phyloP scores from a whole-genome alignment of 35 echinoderm and acorn worm species.

The Anneissia japonica region DNA sequence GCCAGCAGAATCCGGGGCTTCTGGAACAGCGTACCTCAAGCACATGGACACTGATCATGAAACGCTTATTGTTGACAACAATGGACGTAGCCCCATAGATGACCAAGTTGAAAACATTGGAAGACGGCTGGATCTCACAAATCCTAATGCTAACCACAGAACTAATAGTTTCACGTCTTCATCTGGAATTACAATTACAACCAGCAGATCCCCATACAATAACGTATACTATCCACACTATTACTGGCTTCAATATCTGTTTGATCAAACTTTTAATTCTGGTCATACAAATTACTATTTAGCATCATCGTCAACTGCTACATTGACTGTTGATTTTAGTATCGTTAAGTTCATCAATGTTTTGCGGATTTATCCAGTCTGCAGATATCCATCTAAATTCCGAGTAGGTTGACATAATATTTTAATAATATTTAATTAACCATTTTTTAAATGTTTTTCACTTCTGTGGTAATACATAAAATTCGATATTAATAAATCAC shows the following conservation, averaged over 20 bases:
- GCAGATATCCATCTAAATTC: conserved; percentile 42
- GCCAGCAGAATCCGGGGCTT: conserved; percentile 56
- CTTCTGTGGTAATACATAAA: too few species aligned
- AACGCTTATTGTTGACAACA: conserved; percentile 57
- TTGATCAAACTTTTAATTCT: conserved; percentile 65
- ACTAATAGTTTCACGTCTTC: conserved; percentile 24
- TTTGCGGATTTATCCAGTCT: conserved; percentile 58
- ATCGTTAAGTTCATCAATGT: conserved; percentile 54
- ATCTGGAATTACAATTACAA: conserved; percentile 46
- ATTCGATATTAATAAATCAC: too few species aligned
- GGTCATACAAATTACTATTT: conserved; percentile 17
- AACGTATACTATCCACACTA: not conserved
- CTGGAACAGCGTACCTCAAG: conserved; percentile 67
- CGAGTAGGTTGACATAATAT: conserved; percentile 26
- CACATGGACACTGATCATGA: conserved; percentile 38
- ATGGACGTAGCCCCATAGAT: conserved; percentile 27
- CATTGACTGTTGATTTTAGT: conserved; percentile 44
- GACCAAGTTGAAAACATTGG: conserved; percentile 77
- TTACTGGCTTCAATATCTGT: conserved; percentile 53
- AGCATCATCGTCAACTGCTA: not conserved
- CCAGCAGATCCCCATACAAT: not conserved
- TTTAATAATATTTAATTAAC: too few species aligned
- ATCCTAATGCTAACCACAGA: conserved; percentile 9
- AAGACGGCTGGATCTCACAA: conserved; percentile 35
- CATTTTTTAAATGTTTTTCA: too few species aligned